Conservation (phyloP, 2,888 invertebrate species). For the Silvanus unidentatus region DNA sequence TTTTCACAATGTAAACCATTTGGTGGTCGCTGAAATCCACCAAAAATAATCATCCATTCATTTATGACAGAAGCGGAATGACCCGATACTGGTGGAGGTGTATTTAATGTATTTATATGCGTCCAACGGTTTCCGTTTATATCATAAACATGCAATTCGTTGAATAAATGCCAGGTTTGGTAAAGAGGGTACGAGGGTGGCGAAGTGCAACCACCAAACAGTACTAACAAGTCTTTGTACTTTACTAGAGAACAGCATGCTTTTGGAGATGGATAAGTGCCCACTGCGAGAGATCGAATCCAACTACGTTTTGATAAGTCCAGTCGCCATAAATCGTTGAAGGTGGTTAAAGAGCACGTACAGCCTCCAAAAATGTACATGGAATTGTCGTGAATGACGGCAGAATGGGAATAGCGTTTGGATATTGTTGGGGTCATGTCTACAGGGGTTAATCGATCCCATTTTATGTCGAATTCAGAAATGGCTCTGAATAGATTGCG, state of each 20-base stretch:
- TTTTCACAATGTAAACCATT: constrained; percentile 43
- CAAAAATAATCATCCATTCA: constrained; percentile 76
- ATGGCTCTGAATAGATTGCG: constrained; percentile 72
- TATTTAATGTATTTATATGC: constrained; percentile 54
- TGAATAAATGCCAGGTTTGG: constrained; percentile 82
- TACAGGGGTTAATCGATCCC: constrained; percentile 59
- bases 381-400: constrained; percentile 73
- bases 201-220: constrained; percentile 96
- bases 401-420: constrained; percentile 88
- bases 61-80: constrained; percentile 86
- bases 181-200: constrained; percentile 80
- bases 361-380: constrained; percentile 97
- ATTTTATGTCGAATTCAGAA: constrained; percentile 67
- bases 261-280: constrained; percentile 91
- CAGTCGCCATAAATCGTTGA: constrained; percentile 93
- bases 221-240: constrained; percentile 63
- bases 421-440: constrained; percentile 71
- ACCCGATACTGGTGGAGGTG: constrained; percentile 80
- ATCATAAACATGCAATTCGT: constrained; percentile 86
- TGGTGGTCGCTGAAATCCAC: constrained; percentile 41
- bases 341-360: constrained; percentile 88
- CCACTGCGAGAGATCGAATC: constrained; percentile 77
- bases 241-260: constrained; percentile 90
- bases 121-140: constrained; percentile 76
- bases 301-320: constrained; percentile 81